Evolutionary conservation across 2,113 vertebrate species (phyloP).

Genomic region (Fregata magnificens): DNA sequence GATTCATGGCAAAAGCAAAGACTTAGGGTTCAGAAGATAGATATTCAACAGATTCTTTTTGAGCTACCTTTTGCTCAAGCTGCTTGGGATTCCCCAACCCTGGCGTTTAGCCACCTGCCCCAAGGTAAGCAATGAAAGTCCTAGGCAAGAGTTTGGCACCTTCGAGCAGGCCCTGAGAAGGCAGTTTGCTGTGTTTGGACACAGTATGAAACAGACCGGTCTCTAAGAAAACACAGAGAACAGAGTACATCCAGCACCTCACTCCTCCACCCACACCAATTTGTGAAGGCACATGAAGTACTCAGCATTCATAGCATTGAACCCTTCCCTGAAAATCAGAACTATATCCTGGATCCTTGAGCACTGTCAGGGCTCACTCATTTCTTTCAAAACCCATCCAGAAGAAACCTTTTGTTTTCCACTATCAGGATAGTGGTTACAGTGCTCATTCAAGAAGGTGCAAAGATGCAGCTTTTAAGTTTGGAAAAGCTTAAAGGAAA

Average conservation of each 20-base stretch:
- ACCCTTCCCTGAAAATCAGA: neutral
- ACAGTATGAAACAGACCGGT: neutral
- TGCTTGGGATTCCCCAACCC: neutral
- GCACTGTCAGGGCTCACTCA: neutral
- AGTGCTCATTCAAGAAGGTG: neutral
- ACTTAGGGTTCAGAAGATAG: neutral
- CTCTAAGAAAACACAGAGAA: neutral
- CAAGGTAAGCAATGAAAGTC: neutral
- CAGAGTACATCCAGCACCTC: neutral
- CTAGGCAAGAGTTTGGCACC: neutral
- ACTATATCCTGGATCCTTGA: neutral
- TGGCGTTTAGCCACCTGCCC: neutral
- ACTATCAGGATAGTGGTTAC: neutral
- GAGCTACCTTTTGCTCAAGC: neutral
- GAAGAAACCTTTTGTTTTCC: neutral
- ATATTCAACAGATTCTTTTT: neutral
- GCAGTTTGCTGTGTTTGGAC: neutral
- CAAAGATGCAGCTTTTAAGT: neutral
- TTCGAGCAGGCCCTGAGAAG: neutral
- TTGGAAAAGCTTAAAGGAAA: neutral
- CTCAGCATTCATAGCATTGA: neutral
- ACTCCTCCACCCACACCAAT: rapidly evolving
- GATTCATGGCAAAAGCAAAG: neutral
- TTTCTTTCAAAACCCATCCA: neutral
- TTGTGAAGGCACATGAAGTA: neutral